Base-by-base conservation (phyloP, 2,888 invertebrate species). In the Cantharis nigra region DNA sequence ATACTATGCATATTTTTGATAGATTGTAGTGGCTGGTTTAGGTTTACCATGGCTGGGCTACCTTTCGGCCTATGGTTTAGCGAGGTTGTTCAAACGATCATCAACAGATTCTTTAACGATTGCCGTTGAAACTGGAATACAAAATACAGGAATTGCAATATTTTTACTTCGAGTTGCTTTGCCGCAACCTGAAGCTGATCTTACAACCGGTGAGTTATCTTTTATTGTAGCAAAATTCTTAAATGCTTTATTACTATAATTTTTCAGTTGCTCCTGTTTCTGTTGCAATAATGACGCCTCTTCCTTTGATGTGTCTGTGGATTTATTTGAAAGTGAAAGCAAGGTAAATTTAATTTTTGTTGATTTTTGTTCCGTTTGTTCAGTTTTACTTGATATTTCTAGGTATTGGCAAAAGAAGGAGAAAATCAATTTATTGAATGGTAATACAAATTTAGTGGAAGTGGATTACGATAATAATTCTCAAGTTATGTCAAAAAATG, bases 101-200 rank as follows among this genome's bases (percentile, higher is more conserved):
- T 87, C 90, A 65, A 87, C 90, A 3, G 96, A 97, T 87, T 89
- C 93, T 3, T 89, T 96, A n/a, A 96, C 98, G 5, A 97, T 98
- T 84, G 94, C 96, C 70, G 94, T 98, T 70, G 98, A 98, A 90
- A 96, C 96, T 4, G 97, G 98, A 71, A 93, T 98, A 73, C 97
- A 98, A 89, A 98, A 98, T 89, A 97, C 97, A 0, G 97, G 97
- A 65, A 93, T 98, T 80, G 92, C 97, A 0, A 97, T 98, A 84
- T 96, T 98, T 87, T 90, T 98, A 82, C 89, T 98, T 73, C 90
- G 95, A 75, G 93, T 96, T 85, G 93, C 96, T 3, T 90, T 98
- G 76, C 92, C 92, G 0, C 95, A 96, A 84, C 98, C 98, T 0
- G 94, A 94, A 81, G 96, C 95, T 0, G 97, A 98, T 89, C 90